phyloP scores from a whole-genome alignment of 2,113 vertebrate genomes.

The Oreochromis aureus region DNA sequence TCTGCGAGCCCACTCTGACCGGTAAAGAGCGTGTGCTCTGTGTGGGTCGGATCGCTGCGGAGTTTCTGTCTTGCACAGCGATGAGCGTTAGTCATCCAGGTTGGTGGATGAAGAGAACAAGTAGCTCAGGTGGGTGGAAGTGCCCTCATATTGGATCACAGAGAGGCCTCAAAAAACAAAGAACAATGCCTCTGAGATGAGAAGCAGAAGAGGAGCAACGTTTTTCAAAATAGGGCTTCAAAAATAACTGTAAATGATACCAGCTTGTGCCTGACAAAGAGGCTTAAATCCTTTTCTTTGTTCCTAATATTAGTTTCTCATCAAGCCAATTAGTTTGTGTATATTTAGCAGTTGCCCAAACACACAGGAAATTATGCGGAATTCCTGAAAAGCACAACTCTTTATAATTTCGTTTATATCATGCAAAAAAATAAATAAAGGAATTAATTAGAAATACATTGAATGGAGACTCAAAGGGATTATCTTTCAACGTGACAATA shows the following conservation, averaged over 20 bases:
- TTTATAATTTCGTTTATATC: neutral
- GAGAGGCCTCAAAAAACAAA: constrained; percentile 43
- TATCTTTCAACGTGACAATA: neutral
- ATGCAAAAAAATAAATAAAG: neutral
- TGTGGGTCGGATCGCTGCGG: constrained; percentile 40
- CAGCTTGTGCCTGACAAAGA: neutral
- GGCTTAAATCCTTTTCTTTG: neutral
- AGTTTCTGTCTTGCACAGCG: constrained; percentile 40
- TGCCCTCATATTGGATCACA: constrained; percentile 52
- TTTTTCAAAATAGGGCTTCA: constrained; percentile 5
- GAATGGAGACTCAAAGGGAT: neutral
- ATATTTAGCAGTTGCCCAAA: neutral
- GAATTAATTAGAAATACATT: neutral
- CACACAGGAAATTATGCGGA: neutral
- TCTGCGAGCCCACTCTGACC: constrained; percentile 27
- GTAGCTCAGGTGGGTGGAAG: constrained; percentile 63
- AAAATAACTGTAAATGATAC: constrained; percentile 9
- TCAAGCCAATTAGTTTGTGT: neutral
- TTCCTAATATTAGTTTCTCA: neutral
- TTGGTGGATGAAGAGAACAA: constrained; percentile 62
- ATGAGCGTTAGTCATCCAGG: constrained; percentile 59
- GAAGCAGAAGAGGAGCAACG: neutral
- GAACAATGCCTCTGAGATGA: constrained; percentile 45
- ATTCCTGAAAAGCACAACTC: neutral
- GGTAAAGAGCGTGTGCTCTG: constrained; percentile 36